Evolutionary conservation across 2,888 invertebrate genomes (phyloP).

Genomic region (Cantharis nigra): DNA sequence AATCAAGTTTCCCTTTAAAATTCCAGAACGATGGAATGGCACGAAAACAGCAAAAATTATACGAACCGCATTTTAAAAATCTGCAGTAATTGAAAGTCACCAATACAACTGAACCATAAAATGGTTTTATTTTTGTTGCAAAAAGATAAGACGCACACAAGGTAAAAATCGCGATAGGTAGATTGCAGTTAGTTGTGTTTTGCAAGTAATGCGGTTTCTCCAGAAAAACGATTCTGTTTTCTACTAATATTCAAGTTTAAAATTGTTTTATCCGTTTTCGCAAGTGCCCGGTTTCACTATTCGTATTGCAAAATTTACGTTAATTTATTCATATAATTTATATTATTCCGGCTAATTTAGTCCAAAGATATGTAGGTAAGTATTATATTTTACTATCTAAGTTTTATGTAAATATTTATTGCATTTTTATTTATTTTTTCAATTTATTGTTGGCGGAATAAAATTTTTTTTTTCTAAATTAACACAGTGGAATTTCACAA

Average conservation of each 20-base stretch:
- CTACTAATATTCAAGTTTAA: neutral
- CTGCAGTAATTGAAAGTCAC: neutral
- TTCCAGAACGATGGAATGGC: neutral
- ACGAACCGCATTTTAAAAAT: neutral
- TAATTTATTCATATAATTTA: neutral
- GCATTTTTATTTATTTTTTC: no score
- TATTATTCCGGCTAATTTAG: neutral
- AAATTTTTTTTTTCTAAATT: no score
- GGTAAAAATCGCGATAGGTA: neutral
- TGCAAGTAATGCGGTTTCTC: slow-evolving; percentile 1
- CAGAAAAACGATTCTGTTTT: neutral
- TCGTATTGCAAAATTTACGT: neutral
- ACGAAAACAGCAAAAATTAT: neutral
- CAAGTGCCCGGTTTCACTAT: neutral
- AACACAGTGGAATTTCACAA: neutral
- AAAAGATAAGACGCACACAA: neutral
- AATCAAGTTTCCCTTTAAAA: neutral
- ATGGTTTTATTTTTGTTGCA: neutral
- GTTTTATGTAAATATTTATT: no score
- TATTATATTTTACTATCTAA: neutral
- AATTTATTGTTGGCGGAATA: neutral
- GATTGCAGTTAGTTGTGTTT: neutral
- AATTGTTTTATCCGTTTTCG: neutral
- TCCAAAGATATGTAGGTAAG: neutral
- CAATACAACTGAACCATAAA: neutral